Evolutionary conservation across 2,113 vertebrate genomes (phyloP).

Genomic region (Hyperoodon ampullatus): DNA sequence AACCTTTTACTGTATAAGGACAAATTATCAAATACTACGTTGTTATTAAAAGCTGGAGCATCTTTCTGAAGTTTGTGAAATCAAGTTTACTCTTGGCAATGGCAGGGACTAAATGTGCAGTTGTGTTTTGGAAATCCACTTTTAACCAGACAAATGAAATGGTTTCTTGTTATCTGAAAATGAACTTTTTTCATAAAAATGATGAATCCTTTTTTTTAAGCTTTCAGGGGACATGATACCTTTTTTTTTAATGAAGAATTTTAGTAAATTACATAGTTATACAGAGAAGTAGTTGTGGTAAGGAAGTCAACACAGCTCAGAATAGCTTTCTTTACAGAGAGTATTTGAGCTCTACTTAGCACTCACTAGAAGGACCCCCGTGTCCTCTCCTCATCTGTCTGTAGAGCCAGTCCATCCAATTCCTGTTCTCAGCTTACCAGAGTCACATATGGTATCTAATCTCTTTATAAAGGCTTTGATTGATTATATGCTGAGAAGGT

Average conservation of each 20-base stretch:
- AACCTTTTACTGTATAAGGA: neutral
- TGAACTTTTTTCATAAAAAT: neutral
- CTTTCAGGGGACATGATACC: neutral
- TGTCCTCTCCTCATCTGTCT: slow-evolving; percentile 12
- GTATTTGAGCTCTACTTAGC: neutral
- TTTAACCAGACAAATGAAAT: neutral
- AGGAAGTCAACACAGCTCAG: neutral
- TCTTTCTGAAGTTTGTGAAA: slow-evolving; percentile 26
- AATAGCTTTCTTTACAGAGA: slow-evolving; percentile 22
- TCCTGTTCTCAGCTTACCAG: neutral
- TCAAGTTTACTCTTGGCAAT: neutral
- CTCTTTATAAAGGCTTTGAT: neutral
- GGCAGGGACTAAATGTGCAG: neutral
- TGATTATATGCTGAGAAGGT: neutral
- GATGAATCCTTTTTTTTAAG: neutral
- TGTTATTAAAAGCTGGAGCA: neutral
- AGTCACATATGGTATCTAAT: neutral
- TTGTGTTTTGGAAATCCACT: neutral
- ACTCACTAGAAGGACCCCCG: neutral
- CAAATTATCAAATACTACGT: neutral
- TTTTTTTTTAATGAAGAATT: neutral
- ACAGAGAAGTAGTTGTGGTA: neutral
- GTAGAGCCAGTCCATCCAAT: neutral
- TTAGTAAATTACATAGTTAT: neutral
- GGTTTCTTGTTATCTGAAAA: neutral